Conservation (phyloP, 1,140 invertebrate species). For the Pseudomyrmex flavicornis region DNA sequence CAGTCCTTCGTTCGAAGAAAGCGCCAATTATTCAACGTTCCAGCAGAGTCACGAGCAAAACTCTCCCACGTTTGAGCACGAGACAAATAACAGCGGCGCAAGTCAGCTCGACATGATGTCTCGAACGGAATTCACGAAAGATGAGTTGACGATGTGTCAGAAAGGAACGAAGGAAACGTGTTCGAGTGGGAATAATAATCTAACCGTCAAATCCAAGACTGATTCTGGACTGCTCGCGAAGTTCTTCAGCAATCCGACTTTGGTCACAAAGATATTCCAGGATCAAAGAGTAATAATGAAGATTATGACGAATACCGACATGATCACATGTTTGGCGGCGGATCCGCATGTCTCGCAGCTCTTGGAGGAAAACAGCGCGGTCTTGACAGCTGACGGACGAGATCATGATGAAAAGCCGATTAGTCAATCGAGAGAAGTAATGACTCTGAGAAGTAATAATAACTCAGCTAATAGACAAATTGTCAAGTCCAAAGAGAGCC, state of each 20-base stretch:
- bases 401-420: neutral
- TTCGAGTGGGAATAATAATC: conserved; percentile 56
- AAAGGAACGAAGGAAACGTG: conserved; percentile 70
- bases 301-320: conserved; percentile 77
- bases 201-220: conserved; percentile 65
- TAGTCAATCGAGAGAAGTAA: conserved; percentile 28
- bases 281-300: conserved; percentile 79
- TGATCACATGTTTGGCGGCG: conserved; percentile 69
- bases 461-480: neutral
- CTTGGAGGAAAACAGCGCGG: conserved; percentile 69
- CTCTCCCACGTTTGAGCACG: neutral
- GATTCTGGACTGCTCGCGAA: conserved; percentile 72
- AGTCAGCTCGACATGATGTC: neutral
- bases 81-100: neutral
- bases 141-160: conserved; percentile 59
- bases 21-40: conserved; percentile 47
- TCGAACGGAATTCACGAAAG: conserved; percentile 30
- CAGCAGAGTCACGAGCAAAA: conserved; percentile 47
- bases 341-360: conserved; percentile 78
- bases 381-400: neutral
- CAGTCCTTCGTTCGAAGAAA: conserved; percentile 40
- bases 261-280: conserved; percentile 79
- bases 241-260: conserved; percentile 75
- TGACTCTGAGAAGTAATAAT: conserved; percentile 28
- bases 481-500: conserved; percentile 51